Percentiles rank a stretch among this genome's conserved stretches.
Evolutionary conservation across 2,113 vertebrate genomes (phyloP).

Genomic region (Scolopax mira): DNA sequence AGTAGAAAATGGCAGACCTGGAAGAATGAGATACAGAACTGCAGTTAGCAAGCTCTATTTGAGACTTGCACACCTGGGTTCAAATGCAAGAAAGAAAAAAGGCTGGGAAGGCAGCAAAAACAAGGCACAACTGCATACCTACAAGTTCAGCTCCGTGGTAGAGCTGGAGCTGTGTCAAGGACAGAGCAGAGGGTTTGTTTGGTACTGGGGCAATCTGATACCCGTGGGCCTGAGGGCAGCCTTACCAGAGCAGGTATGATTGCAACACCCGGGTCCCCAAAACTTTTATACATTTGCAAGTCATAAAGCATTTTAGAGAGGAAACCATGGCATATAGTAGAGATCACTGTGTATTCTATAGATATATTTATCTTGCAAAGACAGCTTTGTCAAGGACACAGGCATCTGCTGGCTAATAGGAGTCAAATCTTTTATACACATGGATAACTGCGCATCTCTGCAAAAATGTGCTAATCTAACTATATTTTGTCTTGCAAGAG

Average conservation of each 20-base stretch:
- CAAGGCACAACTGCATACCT: neutral
- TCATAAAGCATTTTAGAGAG: neutral
- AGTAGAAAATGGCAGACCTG: neutral
- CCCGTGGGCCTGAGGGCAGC: neutral
- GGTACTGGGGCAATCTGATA: neutral
- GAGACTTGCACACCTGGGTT: neutral
- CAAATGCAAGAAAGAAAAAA: neutral
- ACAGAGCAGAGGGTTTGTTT: neutral
- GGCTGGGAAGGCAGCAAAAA: neutral
- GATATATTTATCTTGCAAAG: neutral
- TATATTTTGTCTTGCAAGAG: neutral
- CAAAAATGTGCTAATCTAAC: conserved; percentile 24
- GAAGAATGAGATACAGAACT: neutral
- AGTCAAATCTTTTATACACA: conserved; percentile 1
- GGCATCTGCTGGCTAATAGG: conserved; percentile 28
- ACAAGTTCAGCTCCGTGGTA: neutral
- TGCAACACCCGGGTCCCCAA: neutral
- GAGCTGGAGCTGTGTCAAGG: neutral
- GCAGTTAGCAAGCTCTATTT: neutral
- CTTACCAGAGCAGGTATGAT: neutral
- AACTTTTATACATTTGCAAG: neutral
- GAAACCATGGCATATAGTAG: neutral
- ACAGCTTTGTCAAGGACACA: conserved; percentile 34
- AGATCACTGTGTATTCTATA: neutral
- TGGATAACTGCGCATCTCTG: neutral